Conservation (phyloP, 2,797 vertebrate species). For the Perodicticus potto region DNA sequence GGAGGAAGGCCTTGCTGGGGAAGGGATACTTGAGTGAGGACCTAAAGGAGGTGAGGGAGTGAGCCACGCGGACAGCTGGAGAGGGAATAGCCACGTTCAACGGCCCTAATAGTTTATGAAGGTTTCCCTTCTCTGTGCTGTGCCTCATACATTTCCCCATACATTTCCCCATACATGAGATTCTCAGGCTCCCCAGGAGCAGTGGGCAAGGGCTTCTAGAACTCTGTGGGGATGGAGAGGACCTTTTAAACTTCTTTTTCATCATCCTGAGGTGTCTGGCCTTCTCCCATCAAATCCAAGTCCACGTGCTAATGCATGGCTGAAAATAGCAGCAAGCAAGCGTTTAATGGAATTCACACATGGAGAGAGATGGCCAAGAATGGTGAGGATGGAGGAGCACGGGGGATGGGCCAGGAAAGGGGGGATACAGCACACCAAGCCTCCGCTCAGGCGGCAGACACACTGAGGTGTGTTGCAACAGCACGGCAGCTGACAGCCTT, state of each 20-base stretch:
- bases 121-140: neutral
- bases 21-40: neutral
- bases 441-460: neutral
- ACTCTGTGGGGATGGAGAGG: neutral
- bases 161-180: neutral
- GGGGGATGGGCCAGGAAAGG: neutral
- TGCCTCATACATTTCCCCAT: neutral
- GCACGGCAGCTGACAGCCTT: neutral
- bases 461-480: neutral
- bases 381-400: neutral
- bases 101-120: neutral
- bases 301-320: conserved; percentile 59
- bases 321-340: conserved; percentile 71
- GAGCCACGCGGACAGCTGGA: neutral
- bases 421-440: neutral
- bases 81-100: neutral
- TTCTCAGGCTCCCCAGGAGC: neutral
- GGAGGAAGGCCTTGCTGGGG: neutral
- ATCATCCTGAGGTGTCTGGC: conserved; percentile 70
- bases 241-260: conserved; percentile 64
- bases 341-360: conserved; percentile 74
- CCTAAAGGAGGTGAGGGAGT: neutral
- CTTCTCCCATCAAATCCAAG: conserved; percentile 66
- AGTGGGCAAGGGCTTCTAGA: conserved; percentile 12
- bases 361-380: conserved; percentile 67